Conservation (phyloP, 2,113 vertebrate genomes). For the Chaetorhynchus papuensis region DNA sequence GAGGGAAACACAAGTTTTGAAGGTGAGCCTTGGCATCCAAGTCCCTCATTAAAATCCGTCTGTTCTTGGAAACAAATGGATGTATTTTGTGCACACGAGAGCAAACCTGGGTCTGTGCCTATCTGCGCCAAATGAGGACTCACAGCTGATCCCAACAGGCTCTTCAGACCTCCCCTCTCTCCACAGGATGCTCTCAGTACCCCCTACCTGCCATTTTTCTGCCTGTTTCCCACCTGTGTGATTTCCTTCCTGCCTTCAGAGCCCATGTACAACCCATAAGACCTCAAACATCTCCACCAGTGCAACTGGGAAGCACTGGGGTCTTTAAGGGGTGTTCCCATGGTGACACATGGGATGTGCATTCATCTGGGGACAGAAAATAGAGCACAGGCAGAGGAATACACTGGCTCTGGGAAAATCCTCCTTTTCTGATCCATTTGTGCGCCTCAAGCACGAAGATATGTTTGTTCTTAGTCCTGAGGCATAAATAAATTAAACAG, state of each 20-base stretch:
- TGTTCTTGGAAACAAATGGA: neutral
- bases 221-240: neutral
- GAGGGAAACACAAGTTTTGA: neutral
- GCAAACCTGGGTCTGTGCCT: rapidly evolving
- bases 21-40: neutral
- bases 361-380: neutral
- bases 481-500: neutral
- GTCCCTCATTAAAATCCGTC: neutral
- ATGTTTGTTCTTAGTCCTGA: neutral
- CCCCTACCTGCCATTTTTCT: neutral
- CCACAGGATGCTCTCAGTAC: neutral
- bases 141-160: neutral
- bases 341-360: neutral
- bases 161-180: neutral
- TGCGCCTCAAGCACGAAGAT: neutral
- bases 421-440: neutral
- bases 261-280: neutral
- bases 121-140: neutral
- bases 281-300: neutral
- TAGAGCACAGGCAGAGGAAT: neutral
- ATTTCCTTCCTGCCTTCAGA: neutral
- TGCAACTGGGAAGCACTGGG: neutral
- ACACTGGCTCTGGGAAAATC: neutral
- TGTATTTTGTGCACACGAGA: neutral
- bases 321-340: neutral